Evolutionary conservation across 1,140 invertebrate species (phyloP).

Genomic region (Scylla paramamosain): DNA sequence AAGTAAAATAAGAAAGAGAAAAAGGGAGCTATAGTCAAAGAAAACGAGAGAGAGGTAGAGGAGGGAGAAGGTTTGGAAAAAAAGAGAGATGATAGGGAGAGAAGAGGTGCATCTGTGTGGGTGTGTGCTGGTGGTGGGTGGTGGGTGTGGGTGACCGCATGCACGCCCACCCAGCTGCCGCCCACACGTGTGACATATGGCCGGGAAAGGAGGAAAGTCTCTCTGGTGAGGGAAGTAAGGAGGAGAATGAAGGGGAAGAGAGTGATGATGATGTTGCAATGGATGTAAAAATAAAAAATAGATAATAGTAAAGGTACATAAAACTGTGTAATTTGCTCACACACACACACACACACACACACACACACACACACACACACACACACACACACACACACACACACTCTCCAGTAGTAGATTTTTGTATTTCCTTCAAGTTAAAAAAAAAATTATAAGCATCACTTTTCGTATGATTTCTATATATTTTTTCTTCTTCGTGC

Average conservation of each 20-base stretch:
- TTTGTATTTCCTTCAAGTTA: not conserved
- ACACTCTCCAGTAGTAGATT: not conserved
- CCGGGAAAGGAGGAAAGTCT: not conserved
- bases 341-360: not conserved
- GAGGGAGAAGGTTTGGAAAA: not conserved
- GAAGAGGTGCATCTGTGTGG: not conserved
- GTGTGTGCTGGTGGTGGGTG: not conserved
- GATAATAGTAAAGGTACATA: not conserved
- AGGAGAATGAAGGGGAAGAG: not conserved
- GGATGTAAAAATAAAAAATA: not conserved
- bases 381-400: slow-evolving; percentile 35
- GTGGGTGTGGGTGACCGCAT: not conserved
- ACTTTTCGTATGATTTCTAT: not conserved
- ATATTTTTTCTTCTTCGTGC: not conserved
- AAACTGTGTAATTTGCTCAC: not conserved
- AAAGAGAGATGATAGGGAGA: not conserved
- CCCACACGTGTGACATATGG: not conserved
- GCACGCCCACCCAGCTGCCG: not conserved
- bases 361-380: slow-evolving; percentile 43
- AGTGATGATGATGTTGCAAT: not conserved
- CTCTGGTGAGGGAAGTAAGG: not conserved
- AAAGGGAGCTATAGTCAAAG: not conserved
- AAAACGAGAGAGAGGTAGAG: not conserved
- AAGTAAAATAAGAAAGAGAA: not conserved
- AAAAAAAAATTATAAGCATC: not conserved